Base-by-base conservation (phyloP, 2,797 vertebrate genomes). In the Coilia nasus region DNA sequence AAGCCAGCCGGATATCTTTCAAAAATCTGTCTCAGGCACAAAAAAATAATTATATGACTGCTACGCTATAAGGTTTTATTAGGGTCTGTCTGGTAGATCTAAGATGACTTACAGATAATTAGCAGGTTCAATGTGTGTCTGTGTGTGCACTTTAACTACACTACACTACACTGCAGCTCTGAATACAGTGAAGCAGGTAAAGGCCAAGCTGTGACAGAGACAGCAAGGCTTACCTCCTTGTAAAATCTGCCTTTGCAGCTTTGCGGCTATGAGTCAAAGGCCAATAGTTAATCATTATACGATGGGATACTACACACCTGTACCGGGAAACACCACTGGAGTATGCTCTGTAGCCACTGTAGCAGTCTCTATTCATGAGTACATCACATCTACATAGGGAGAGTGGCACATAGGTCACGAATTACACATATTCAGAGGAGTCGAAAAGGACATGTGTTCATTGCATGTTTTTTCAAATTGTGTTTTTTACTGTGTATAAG, bases 231-330 rank as follows among this genome's bases (percentile, higher is more conserved):
- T 71, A 35, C 15, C 64, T 71, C 64, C 64, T 35, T 35, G 28
- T 71, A 71, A 71, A 71, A 71, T 31, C 64, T 17, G 64, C 64
- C 28, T 71, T 71, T 59, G 28, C 28, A 71, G 64, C 50, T 54
- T 54, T 54, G 50, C 15, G 64, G 28, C 64, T 35, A 35, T 35
- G 12, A 31, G 64, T 71, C 64, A 71, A 71, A 71, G 28, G 64
- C 10, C 64, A n/a, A 15, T 71, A 35, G 64, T 71, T 71, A 71
- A 71, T 71, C 11, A 71, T 71, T 71, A 71, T 14, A 71, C 11
- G 14, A 71, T 31, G 64, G 64, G 64, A 15, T 15, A 71, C 28
- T 31, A 12, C 64, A 35, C 28, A 71, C 64, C 64, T 35, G 64
- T 31, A 23, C 60, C 15, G 3, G 64, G 10, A 71, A 17, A 71